phyloP scores from a whole-genome alignment of 2,888 invertebrate species.

The Bugula neritina region DNA sequence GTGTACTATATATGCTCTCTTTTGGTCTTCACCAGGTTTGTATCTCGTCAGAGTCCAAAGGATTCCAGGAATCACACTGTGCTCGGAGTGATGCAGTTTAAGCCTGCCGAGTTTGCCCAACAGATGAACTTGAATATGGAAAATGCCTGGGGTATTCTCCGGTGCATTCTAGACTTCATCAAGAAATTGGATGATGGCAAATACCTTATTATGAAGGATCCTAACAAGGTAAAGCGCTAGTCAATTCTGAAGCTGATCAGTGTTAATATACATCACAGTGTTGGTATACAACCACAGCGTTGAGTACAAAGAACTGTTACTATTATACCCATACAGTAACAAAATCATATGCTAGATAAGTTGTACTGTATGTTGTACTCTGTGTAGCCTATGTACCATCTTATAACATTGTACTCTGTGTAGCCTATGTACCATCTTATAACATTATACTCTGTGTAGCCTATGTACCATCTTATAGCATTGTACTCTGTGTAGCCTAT shows the following conservation, averaged over 20 bases:
- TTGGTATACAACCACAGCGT: background rate
- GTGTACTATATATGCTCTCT: too few species aligned
- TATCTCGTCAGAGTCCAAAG: conserved; percentile 85
- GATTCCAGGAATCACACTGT: conserved; percentile 95
- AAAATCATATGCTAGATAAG: too few species aligned
- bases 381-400: too few species aligned
- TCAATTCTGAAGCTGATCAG: background rate
- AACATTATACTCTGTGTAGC: too few species aligned
- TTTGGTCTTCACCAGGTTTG: too few species aligned
- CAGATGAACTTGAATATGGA: conserved; percentile 99
- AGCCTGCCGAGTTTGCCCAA: conserved; percentile 94
- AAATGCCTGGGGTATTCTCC: conserved; percentile 96
- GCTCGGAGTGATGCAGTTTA: conserved; percentile 90
- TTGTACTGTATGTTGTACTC: too few species aligned
- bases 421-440: too few species aligned
- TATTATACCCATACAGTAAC: too few species aligned
- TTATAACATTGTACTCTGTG: too few species aligned
- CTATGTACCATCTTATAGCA: too few species aligned
- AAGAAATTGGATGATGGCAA: conserved; percentile 91
- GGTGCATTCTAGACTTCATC: conserved; percentile 93
- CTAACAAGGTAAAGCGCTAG: conserved; percentile 72
- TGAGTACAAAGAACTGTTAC: too few species aligned
- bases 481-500: too few species aligned
- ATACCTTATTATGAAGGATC: conserved; percentile 97
- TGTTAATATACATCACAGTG: background rate